Evolutionary conservation across 2,797 vertebrate species (phyloP).

Genomic region (Pantherophis alleghaniensis): DNA sequence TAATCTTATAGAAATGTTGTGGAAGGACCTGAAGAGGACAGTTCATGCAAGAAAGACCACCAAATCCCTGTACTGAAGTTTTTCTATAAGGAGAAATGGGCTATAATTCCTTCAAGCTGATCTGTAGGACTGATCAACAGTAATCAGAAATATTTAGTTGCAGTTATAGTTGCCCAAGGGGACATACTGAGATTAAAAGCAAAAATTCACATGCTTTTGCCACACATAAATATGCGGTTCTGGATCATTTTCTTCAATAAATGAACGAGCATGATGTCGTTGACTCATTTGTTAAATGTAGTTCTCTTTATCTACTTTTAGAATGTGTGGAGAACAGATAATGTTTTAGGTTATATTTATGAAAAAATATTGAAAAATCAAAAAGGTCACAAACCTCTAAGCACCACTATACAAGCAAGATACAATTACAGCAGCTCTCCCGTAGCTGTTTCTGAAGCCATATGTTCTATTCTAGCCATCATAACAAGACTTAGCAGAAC

Average conservation of each 20-base stretch:
- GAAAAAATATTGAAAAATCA: neutral
- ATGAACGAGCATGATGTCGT: neutral
- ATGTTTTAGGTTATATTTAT: neutral
- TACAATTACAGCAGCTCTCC: neutral
- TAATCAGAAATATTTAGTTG: neutral
- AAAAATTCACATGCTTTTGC: neutral
- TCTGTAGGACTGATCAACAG: neutral
- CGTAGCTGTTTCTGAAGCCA: neutral
- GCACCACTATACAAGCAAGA: neutral
- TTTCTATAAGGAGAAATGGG: neutral
- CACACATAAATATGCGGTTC: neutral
- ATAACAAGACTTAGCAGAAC: neutral
- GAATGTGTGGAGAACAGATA: neutral
- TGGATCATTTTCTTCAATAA: neutral
- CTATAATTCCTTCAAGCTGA: neutral
- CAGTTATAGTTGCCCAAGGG: neutral
- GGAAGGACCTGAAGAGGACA: neutral
- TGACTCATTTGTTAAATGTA: neutral
- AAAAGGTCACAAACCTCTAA: neutral
- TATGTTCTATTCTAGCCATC: neutral
- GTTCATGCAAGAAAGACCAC: neutral
- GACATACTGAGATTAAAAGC: neutral
- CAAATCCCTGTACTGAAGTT: neutral
- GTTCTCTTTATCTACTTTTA: neutral
- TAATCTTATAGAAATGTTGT: neutral